Base-by-base conservation (phyloP, 1,140 invertebrate species). In the Tachypleus tridentatus region DNA sequence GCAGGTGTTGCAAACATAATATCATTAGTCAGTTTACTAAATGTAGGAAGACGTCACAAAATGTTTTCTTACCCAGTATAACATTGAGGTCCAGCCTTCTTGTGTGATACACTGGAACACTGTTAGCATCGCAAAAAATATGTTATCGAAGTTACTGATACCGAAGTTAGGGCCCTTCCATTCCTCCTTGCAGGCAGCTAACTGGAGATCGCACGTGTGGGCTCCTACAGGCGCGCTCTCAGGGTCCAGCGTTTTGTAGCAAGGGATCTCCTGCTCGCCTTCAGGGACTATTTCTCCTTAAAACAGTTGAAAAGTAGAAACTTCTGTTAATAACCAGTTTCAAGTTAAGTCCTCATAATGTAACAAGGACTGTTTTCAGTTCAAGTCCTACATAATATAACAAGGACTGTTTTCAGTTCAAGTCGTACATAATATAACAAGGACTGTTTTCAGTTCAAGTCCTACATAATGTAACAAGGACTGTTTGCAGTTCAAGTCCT, bases 21-120 rank as follows among this genome's bases (percentile, higher is more conserved):
- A 54, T 54, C 53, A 54, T 8, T 54, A n/a, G 1, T n/a, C 53
- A 54, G n/a, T 29, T 29, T 29, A 1, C 29, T 1, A 29, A 29
- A 29, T 29, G 29, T 29, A 29, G 29, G 29, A 7, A 49, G 59
- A 8, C 49, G 7, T 49, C 8, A 7, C 29, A 7, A 6, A 54
- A 54, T 9, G n/a, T 58, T 8, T 64, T 77, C 80, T 82, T 85
- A 99, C 97, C 93, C 95, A 98, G 85, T 99, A 99, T 78, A 99
- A 87, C 80, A 99, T 96, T 79, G 90, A 82, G 74, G 97, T 99
- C 97, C 97, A 99, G 75, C 97, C 97, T 85, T 99, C 97, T 97
- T 99, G 99, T 74, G 97, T 99, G 78, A 99, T 99, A 82, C 97
- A 99, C 83, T 99, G 97, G 86, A 99, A 99, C 80, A 99, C 97